Conservation (phyloP, 2,888 invertebrate species). For the Periphyllus acericola region DNA sequence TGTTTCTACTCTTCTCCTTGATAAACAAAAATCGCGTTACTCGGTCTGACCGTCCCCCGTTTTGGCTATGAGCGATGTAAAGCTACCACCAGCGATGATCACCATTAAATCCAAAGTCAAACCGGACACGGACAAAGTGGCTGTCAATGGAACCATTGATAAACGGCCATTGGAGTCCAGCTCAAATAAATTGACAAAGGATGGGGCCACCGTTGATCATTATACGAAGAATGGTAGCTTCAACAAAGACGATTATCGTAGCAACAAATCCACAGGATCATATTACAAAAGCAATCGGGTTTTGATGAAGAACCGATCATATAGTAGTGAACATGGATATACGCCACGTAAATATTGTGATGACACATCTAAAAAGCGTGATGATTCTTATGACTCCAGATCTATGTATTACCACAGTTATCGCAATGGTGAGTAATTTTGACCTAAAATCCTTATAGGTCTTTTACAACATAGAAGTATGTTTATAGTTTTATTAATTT, state of each 20-base stretch:
- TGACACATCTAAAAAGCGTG: constrained; percentile 45
- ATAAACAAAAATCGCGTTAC: constrained; percentile 6
- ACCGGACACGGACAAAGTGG: constrained; percentile 26
- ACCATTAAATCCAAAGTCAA: constrained; percentile 49
- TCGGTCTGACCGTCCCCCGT: neutral
- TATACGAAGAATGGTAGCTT: constrained; percentile 35
- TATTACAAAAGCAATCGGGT: constrained; percentile 37
- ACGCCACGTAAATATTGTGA: constrained; percentile 45
- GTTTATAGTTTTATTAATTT: neutral
- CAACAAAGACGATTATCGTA: constrained; percentile 48
- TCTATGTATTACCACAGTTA: constrained; percentile 40
- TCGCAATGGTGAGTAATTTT: constrained; percentile 54
- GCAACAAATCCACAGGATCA: constrained; percentile 18
- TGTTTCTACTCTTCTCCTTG: constrained; percentile 19
- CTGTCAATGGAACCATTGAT: constrained; percentile 39
- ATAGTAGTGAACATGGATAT: constrained; percentile 36
- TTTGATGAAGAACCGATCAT: constrained; percentile 43
- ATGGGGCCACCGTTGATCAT: constrained; percentile 29
- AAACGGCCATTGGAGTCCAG: constrained; percentile 20
- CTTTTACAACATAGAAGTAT: neutral
- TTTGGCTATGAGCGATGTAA: constrained; percentile 22
- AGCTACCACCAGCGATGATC: constrained; percentile 6
- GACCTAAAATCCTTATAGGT: neutral
- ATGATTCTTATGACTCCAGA: constrained; percentile 43
- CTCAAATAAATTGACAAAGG: constrained; percentile 11